phyloP scores from a whole-genome alignment of 2,113 vertebrate genomes.

The Cryptomyrus ogoouensis region DNA sequence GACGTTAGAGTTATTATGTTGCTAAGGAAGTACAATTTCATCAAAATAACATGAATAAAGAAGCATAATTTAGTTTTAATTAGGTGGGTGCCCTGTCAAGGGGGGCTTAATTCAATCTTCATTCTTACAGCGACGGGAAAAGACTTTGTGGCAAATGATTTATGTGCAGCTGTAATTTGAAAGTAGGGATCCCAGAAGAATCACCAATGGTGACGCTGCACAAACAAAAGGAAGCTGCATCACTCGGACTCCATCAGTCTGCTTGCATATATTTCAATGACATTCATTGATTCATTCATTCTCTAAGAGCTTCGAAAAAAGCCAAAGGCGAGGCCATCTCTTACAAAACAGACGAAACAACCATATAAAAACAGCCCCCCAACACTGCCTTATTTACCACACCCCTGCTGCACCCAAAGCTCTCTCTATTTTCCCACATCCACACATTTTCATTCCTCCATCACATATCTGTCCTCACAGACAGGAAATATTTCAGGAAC shows the following conservation, averaged over 20 bases:
- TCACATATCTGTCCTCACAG: background rate
- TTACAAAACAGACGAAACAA: slow-evolving; percentile 5
- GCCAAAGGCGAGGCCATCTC: slow-evolving; percentile 23
- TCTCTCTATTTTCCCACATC: background rate
- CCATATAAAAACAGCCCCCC: background rate
- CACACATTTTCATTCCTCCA: background rate
- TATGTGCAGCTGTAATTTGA: background rate
- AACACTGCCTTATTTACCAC: background rate
- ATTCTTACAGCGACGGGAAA: background rate
- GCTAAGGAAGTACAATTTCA: slow-evolving; percentile 11
- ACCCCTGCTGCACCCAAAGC: background rate
- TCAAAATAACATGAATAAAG: slow-evolving; percentile 1
- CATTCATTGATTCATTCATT: slow-evolving; percentile 41
- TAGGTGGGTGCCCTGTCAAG: background rate
- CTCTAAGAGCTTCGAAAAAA: slow-evolving; percentile 48
- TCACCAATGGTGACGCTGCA: background rate
- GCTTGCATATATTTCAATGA: slow-evolving; percentile 61
- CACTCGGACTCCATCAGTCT: slow-evolving; percentile 34
- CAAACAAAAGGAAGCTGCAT: background rate
- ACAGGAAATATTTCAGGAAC: slow-evolving; percentile 11
- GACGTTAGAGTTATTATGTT: background rate
- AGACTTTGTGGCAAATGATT: background rate
- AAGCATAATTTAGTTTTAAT: background rate
- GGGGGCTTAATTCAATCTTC: background rate
- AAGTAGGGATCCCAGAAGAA: background rate